Conservation (phyloP, 2,797 vertebrate genomes). For the Syndactyla subalaris region DNA sequence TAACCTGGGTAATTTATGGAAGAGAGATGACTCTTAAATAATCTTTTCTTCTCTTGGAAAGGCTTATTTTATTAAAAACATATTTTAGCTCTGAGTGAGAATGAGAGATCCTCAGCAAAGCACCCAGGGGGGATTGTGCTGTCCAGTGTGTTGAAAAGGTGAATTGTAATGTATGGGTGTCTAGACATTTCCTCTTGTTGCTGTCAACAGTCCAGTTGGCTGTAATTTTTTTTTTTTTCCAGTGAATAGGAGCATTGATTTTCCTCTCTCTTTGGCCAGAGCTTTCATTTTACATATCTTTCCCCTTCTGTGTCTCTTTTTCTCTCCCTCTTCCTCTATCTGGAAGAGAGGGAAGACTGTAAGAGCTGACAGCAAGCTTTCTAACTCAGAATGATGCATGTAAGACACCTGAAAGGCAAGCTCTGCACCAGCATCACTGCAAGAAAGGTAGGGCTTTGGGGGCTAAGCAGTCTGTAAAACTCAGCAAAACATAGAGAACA, state of each 20-base stretch:
- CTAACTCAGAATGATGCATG: conserved; percentile 73
- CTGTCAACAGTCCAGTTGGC: conserved; percentile 65
- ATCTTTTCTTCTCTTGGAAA: conserved; percentile 49
- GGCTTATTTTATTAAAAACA: conserved; percentile 66
- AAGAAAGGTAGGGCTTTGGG: conserved; percentile 64
- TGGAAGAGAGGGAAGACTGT: conserved; percentile 25
- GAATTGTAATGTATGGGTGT: conserved; percentile 55
- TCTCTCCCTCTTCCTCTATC: background rate
- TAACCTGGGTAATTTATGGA: conserved; percentile 74
- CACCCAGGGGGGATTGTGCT: conserved; percentile 17
- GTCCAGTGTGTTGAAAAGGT: conserved; percentile 55
- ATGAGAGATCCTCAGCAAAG: conserved; percentile 47
- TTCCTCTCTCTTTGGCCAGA: conserved; percentile 51
- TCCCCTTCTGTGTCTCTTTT: conserved; percentile 31
- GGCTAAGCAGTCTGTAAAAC: conserved; percentile 21
- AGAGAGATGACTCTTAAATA: conserved; percentile 55
- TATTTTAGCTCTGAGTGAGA: conserved; percentile 53
- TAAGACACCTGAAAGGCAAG: conserved; percentile 69
- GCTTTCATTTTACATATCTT: conserved; percentile 57
- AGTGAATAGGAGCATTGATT: conserved; percentile 71
- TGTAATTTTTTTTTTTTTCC: conserved; percentile 52
- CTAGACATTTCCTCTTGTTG: conserved; percentile 65
- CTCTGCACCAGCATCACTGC: conserved; percentile 59
- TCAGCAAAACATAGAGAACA: background rate
- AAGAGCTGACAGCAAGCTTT: conserved; percentile 38